phyloP scores from a whole-genome alignment of 2,888 invertebrate genomes.

The Mythimna albipuncta region DNA sequence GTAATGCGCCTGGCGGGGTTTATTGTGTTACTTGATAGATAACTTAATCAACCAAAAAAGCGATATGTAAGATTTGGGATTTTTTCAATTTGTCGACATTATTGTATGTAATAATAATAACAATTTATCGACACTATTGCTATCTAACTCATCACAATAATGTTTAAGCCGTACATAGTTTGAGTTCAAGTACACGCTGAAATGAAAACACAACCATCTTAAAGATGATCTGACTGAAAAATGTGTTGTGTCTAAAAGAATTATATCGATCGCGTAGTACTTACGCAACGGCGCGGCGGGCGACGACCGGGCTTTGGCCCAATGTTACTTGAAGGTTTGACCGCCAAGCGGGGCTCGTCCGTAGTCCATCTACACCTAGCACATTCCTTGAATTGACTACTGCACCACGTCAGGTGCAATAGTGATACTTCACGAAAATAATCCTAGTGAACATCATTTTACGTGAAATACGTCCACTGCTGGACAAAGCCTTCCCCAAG shows the following conservation, averaged over 20 bases:
- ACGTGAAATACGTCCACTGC: no score
- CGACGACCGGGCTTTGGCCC: slow-evolving; percentile 46
- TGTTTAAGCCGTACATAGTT: not conserved
- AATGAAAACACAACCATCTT: slow-evolving; percentile 29
- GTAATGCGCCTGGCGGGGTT: not conserved
- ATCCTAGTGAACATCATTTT: no score
- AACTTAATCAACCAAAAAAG: not conserved
- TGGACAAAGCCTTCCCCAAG: no score
- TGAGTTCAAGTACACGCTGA: not conserved
- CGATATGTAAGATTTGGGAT: not conserved
- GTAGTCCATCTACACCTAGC: not conserved
- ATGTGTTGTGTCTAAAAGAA: slow-evolving; percentile 57
- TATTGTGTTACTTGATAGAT: not conserved
- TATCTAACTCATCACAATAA: not conserved
- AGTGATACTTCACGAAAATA: no score
- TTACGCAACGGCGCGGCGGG: slow-evolving; percentile 61
- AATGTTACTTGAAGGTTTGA: slow-evolving; percentile 64
- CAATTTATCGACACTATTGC: no score
- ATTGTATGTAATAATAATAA: no score
- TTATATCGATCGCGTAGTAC: slow-evolving; percentile 58
- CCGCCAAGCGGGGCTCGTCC: slow-evolving; percentile 6
- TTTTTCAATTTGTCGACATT: not conserved
- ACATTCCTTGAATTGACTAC: not conserved
- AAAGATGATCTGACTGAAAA: slow-evolving; percentile 42
- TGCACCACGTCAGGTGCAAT: no score